A percentile compares a stretch with the other conserved stretches of the same genome.
Evolutionary conservation across 2,888 invertebrate genomes (phyloP).

Genomic region (Polydrusus pterygomalis): DNA sequence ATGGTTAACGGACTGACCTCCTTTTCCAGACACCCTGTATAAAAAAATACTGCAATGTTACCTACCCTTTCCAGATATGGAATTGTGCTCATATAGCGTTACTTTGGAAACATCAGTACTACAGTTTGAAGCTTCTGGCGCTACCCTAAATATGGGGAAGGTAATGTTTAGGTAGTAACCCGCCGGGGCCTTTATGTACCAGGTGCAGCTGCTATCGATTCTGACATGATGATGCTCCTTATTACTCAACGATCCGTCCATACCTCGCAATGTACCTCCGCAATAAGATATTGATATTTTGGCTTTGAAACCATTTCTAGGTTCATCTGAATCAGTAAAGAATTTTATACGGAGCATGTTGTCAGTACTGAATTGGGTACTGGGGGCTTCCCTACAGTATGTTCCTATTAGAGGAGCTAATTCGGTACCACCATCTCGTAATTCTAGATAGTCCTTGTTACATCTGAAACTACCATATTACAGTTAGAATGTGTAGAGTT

Average conservation of each 20-base stretch:
- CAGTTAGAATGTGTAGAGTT: no score
- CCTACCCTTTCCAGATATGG: constrained; percentile 30
- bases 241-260: constrained; percentile 74
- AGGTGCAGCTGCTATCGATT: constrained; percentile 78
- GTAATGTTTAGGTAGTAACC: constrained; percentile 64
- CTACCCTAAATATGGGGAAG: constrained; percentile 57
- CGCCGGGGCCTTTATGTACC: constrained; percentile 78
- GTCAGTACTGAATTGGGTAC: constrained; percentile 77
- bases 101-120: constrained; percentile 19
- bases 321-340: constrained; percentile 80
- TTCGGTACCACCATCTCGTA: constrained; percentile 88
- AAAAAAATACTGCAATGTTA: not conserved
- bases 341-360: constrained; percentile 84
- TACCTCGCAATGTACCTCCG: constrained; percentile 82
- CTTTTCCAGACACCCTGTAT: no score
- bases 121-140: not conserved
- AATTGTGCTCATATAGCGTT: constrained; percentile 12
- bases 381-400: constrained; percentile 78
- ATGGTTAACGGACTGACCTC: no score
- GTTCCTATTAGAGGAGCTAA: constrained; percentile 79
- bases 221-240: constrained; percentile 78
- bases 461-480: no score
- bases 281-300: constrained; percentile 79
- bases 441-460: constrained; percentile 81
- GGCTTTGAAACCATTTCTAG: constrained; percentile 86